phyloP scores from a whole-genome alignment of 2,797 vertebrate species.

The Clamator glandarius region DNA sequence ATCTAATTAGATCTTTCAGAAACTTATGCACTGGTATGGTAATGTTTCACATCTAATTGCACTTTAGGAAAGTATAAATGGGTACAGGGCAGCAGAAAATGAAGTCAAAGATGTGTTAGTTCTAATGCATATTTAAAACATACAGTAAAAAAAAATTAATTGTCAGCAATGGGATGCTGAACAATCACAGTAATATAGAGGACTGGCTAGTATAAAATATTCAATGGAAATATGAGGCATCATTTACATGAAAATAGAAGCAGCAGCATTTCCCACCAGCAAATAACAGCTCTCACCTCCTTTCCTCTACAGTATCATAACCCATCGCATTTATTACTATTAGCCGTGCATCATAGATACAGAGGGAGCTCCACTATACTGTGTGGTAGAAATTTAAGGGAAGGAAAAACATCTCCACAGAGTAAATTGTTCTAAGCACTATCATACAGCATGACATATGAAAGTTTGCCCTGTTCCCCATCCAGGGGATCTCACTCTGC shows the following conservation, averaged over 20 bases:
- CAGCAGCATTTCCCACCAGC: not conserved
- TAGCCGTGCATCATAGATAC: not conserved
- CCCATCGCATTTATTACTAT: not conserved
- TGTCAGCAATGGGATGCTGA: not conserved
- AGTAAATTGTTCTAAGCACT: not conserved
- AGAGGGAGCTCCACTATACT: not conserved
- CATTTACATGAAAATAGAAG: not conserved
- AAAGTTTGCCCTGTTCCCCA: not conserved
- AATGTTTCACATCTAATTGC: not conserved
- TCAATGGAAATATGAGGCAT: not conserved
- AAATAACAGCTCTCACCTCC: not conserved
- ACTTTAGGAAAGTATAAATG: not conserved
- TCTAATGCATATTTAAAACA: not conserved
- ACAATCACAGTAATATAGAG: not conserved
- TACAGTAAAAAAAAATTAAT: not conserved
- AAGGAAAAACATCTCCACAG: not conserved
- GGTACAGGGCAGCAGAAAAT: not conserved
- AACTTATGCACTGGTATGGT: not conserved
- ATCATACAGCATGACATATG: accelerated
- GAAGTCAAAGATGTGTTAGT: not conserved
- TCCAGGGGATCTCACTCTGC: not conserved
- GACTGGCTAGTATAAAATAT: not conserved
- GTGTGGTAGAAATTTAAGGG: not conserved
- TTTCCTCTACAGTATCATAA: not conserved
- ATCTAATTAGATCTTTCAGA: not conserved